These are phyloP conservation scores for Diloba caeruleocephala DNA, from an alignment of 2,888 invertebrate species.

Conservation along the genomic window DNA sequence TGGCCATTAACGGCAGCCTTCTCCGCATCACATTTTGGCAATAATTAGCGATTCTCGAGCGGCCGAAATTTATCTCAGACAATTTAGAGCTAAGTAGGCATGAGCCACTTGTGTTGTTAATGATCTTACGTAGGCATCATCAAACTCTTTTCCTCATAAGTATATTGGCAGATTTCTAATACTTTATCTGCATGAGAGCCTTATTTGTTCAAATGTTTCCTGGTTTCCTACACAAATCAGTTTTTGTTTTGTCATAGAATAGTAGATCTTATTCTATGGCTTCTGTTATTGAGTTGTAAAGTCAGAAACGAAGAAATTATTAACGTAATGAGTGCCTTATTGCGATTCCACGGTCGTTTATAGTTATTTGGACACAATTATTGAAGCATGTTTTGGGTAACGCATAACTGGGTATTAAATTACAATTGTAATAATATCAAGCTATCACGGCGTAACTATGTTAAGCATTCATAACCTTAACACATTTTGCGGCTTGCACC, in stretches of 20 bases:
- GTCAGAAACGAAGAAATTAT: constrained; percentile 33
- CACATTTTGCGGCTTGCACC: constrained; percentile 62
- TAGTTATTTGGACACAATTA: constrained; percentile 50
- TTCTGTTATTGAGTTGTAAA: constrained; percentile 24
- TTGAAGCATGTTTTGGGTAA: constrained; percentile 48
- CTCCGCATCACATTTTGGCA: constrained; percentile 78
- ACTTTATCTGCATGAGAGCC: constrained; percentile 4
- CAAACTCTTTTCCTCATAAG: constrained; percentile 35
- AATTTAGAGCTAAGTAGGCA: constrained; percentile 38
- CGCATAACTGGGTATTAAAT: constrained; percentile 48
- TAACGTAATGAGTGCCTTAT: constrained; percentile 32
- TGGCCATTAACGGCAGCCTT: constrained; percentile 82
- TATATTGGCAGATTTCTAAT: constrained; percentile 32
- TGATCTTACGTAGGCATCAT: constrained; percentile 15
- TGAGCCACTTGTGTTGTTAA: constrained; percentile 21
- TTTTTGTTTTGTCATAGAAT: constrained; percentile 19
- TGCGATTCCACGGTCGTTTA: constrained; percentile 49
- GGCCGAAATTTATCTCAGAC: constrained; percentile 43
- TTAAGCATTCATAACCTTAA: constrained; percentile 62
- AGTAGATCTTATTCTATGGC: constrained; percentile 6
- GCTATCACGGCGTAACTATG: constrained; percentile 54
- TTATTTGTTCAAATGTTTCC: constrained; percentile 20
- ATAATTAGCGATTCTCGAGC: constrained; percentile 69
- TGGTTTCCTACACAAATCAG: constrained; percentile 17
- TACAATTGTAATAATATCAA: constrained; percentile 53